Percentiles rank a stretch among this genome's conserved stretches.
Evolutionary conservation across 2,797 vertebrate genomes (phyloP).

Genomic region (Pipistrellus nathusii): DNA sequence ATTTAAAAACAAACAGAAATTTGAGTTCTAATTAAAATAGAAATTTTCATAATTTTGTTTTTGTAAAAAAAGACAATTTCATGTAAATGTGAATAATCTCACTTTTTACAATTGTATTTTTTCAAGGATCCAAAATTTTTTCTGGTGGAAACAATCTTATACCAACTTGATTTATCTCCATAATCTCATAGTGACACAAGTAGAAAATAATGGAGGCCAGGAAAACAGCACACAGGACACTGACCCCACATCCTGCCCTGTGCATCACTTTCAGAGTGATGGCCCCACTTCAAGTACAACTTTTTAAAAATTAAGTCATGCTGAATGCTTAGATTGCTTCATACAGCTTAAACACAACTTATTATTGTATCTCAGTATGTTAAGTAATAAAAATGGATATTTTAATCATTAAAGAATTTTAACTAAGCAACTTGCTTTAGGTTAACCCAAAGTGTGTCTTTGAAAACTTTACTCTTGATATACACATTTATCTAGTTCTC

Average conservation of each 20-base stretch:
- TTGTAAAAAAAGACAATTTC: background rate
- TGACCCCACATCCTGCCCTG: background rate
- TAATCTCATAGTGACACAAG: background rate
- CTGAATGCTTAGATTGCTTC: background rate
- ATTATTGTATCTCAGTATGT: background rate
- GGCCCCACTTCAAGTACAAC: background rate
- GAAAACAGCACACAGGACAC: background rate
- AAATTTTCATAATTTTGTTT: background rate
- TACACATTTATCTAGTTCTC: background rate
- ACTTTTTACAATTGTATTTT: background rate
- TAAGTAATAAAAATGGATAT: conserved; percentile 23
- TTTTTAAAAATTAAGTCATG: conserved; percentile 14
- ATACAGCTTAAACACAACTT: background rate
- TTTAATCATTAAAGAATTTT: conserved; percentile 14
- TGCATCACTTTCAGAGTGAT: background rate
- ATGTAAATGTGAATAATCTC: background rate
- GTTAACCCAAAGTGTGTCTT: background rate
- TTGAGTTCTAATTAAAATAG: background rate
- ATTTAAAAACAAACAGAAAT: conserved; percentile 25
- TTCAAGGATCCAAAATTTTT: background rate
- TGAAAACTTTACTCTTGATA: conserved; percentile 19
- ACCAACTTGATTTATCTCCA: background rate
- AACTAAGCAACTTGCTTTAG: conserved; percentile 38
- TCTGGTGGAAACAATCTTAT: background rate
- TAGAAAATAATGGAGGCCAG: background rate